Base-by-base conservation (phyloP, 92 coral and sea anemone genomes). In the Micromussa lordhowensis region DNA sequence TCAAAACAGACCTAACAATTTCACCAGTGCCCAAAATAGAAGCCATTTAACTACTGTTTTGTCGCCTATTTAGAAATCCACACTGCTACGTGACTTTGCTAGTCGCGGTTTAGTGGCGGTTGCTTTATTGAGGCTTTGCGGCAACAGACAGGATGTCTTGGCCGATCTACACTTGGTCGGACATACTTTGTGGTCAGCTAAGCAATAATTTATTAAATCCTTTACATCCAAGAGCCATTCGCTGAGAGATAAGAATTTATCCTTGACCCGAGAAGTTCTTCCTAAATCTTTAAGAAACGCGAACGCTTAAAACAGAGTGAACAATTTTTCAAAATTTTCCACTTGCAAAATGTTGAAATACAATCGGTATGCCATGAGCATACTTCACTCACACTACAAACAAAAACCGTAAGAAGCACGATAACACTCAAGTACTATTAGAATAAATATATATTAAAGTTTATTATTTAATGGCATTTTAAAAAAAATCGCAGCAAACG, bases 231-330 rank as follows among this genome's bases (percentile, higher is more conserved):
- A 31, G 49, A 9, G 44, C n/a, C 68, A 30, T 22, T n/a, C 28
- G 29, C 1, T 82, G 85, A 66, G 38, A 82, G 75, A 82, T 68
- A 29, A 40, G 75, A 64, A 28, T 26, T 53, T 0, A 79, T 54
- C 31, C 36, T 82, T 82, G 76, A 82, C 85, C 40, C 76, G 82
- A 40, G 5, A 28, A 38, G 53, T 57, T 66, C 75, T 68, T 28
- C 31, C 64, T 64, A 5, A 66, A 40, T 57, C n/a, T 5, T 8
- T 58, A 32, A 10, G n/a, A 59, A 8, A 78, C 63, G 22, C 1
- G 1, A 78, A 31, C 17, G 7, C 36, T 17, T n/a, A n/a, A n/a
- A 55, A 78, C 49, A 18, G n/a, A n/a, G 14, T 73, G 5, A 34
- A 73, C 78, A 19, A 26, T 35, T 73, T 73, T 73, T 73, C 15